Evolutionary conservation across 1,140 invertebrate species (phyloP), one percentile per base, ranked within the genome.

Genomic region (Drosophila pachea): DNA sequence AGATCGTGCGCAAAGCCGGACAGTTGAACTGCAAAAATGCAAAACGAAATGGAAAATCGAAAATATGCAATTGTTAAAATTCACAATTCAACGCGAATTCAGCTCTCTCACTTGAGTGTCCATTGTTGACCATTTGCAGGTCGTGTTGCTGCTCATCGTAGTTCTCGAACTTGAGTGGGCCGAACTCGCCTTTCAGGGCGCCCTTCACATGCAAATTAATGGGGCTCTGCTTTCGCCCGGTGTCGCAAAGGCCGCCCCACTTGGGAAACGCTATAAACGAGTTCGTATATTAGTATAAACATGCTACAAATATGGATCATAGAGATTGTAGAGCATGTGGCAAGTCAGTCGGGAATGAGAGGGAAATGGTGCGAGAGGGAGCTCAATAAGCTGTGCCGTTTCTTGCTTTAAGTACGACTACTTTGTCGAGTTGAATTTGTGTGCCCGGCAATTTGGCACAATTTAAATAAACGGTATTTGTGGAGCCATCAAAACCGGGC

Each of bases 61-160:
- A 22, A 22, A 22, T 22, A 22, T 22, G 22, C 1, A 22, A 22
- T 22, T 22, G 22, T 22, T 22, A 22, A 1, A 22, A 22, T 22
- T 22, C 22, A 22, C 22, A 22, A 22, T 22, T 22, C 22, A 22
- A 22, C n/a, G 2, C 12, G 4, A 11, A n/a, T 6, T 16, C n/a
- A n/a, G 16, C 0, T 12, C 33, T 78, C 82, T 79, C 79, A 91
- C 91, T 86, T 65, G 91, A 90, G 66, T 91, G 91, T 2, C 91
- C 91, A 76, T 91, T 91, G 84, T 91, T 91, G 62, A 89, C 88
- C 59, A 91, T 73, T 40, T 69, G 56, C 2, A 89, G 79, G n/a
- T 69, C 62, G n/a, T 53, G 74, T 49, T 89, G 78, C 7, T 63
- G 61, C 45, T 87, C 76, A 12, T 90, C 78, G 60, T 90, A 91